phyloP scores from a whole-genome alignment of 2,797 vertebrate species.

The Molossus alvarezi region DNA sequence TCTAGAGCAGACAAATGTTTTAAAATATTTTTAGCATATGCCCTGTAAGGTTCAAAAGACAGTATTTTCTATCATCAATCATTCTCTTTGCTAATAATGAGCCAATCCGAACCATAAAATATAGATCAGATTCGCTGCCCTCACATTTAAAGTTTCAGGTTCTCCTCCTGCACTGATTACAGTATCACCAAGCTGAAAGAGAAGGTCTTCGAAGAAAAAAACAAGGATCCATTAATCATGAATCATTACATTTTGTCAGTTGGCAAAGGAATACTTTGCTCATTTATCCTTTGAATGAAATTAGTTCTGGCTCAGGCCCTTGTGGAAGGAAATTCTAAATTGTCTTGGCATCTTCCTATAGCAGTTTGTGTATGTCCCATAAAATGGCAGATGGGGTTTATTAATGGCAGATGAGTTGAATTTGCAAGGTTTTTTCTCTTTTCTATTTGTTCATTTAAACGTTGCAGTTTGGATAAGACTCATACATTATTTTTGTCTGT shows the following conservation, averaged over 20 bases:
- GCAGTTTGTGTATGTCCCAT: conserved; percentile 88
- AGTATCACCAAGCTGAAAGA: conserved; percentile 83
- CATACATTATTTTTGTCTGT: conserved; percentile 37
- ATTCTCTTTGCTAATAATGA: conserved; percentile 75
- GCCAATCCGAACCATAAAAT: conserved; percentile 79
- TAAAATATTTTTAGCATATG: conserved; percentile 79
- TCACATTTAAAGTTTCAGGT: conserved; percentile 85
- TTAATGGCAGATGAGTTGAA: conserved; percentile 89
- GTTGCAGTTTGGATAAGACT: conserved; percentile 65
- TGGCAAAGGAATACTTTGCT: conserved; percentile 91
- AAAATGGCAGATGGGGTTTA: conserved; percentile 90
- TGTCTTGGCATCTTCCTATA: conserved; percentile 91
- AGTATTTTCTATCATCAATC: conserved; percentile 79
- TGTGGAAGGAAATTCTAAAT: conserved; percentile 90
- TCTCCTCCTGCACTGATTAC: conserved; percentile 84
- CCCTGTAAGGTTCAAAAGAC: conserved; percentile 75
- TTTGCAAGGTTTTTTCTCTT: conserved; percentile 79
- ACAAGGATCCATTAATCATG: conserved; percentile 91
- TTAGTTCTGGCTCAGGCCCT: conserved; percentile 89
- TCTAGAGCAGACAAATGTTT: conserved; percentile 54
- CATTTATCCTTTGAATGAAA: conserved; percentile 92
- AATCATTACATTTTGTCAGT: conserved; percentile 92
- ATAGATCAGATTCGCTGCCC: conserved; percentile 83
- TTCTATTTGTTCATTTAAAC: conserved; percentile 83
- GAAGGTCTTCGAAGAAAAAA: conserved; percentile 87